Percentiles rank a stretch among this genome's conserved stretches.
These are phyloP conservation scores for Mycalesis mineus DNA, from an alignment of 2,888 invertebrate species.

Conservation along the genomic window DNA sequence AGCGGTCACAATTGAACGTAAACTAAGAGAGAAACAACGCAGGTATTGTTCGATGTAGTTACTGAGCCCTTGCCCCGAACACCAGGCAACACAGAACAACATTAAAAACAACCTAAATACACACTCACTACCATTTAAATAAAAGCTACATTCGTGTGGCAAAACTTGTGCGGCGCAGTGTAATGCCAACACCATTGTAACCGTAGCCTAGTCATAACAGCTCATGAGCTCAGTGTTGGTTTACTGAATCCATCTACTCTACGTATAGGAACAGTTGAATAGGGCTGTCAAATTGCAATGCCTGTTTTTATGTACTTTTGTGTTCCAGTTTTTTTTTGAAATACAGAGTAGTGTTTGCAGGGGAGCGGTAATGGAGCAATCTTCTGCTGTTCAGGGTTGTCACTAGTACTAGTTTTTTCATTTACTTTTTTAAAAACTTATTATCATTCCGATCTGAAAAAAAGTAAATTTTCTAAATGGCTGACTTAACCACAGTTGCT, in stretches of 20 bases:
- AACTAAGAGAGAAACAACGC: conserved; percentile 20
- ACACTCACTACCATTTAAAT: not conserved
- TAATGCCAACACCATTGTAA: conserved; percentile 23
- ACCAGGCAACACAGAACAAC: not conserved
- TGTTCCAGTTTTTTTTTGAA: not conserved
- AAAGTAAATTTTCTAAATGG: too few relatives aligned
- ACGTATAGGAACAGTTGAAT: not conserved
- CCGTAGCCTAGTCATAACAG: conserved; percentile 25
- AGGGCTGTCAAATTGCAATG: conserved; percentile 2
- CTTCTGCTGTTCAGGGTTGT: not conserved
- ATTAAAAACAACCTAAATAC: not conserved
- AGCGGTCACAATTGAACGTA: conserved; percentile 15
- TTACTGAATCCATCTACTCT: conserved; percentile 16
- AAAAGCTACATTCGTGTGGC: conserved; percentile 7
- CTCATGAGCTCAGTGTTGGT: conserved; percentile 18
- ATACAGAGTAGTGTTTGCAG: not conserved
- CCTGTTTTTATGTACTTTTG: not conserved
- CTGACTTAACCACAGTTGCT: too few relatives aligned
- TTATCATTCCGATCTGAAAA: too few relatives aligned
- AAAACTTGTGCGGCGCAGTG: not conserved
- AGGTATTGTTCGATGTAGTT: conserved; percentile 13
- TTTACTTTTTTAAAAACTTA: too few relatives aligned
- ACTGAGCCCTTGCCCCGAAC: conserved; percentile 15
- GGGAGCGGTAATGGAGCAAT: not conserved
- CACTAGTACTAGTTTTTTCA: not conserved